Base-by-base conservation (phyloP, 2,113 vertebrate genomes). In the Brachirus orientalis region DNA sequence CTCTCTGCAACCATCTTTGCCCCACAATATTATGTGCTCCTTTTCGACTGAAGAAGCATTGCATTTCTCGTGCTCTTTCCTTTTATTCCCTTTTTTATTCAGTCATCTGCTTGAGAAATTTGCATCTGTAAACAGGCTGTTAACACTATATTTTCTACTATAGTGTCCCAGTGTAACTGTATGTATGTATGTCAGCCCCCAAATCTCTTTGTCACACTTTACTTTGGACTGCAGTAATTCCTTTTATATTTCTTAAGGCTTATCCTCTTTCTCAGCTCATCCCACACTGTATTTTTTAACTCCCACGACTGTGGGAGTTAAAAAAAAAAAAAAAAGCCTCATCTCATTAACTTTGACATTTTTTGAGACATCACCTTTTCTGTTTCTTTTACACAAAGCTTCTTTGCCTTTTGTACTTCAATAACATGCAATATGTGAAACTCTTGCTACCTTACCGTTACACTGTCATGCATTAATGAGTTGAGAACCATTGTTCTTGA, bases 211-310 rank as follows among this genome's bases (percentile, higher is more conserved):
- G 19, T 77, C 53, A 69, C 28, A 72, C 63, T 74, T 60, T 64
- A 45, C 63, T 77, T 65, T 38, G 46, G 13, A 44, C 56, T n/a
- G 50, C 54, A 46, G 45, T 69, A 61, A 75, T 72, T 78, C 63
- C 48, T 64, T 77, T 59, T 48, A 53, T 41, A 57, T 68, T 47
- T 71, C 55, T 75, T 64, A 33, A 68, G 33, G 61, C 64, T 69
- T 54, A 47, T 73, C 60, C 47, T 46, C 68, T 18, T 7, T 56
- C 28, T 75, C 18, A 52, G 40, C 51, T 62, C 56, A n/a, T 16
- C 28, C 50, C 28, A 10, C 17, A 35, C 36, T 50, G 17, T 20
- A 19, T 28, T 69, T 58, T 35, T 64, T 38, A 50, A 0, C 16
- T 74, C 17, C 22, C 9, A 36, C 48, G 28, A 7, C 22, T 44